Base-by-base conservation (phyloP, 2,888 invertebrate species). In the Oxycera nigricornis region DNA sequence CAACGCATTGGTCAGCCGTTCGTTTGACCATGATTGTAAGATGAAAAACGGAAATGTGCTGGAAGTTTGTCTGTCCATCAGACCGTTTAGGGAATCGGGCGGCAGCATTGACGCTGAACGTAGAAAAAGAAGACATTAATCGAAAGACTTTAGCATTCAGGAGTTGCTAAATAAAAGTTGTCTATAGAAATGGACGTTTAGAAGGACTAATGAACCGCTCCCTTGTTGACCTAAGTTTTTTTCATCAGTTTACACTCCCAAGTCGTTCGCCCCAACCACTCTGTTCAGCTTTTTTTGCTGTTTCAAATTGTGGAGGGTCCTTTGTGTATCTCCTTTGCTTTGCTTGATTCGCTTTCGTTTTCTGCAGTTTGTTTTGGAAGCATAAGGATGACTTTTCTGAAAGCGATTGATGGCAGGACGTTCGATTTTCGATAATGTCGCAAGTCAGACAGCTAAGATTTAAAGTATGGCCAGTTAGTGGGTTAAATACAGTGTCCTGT, bases 141-240 rank as follows among this genome's bases (percentile, higher is more conserved):
- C 67, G 26, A 67, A 22, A 52, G 14, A 17, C 46, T 50, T 65
- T 14, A 52, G 52, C 70, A 55, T 70, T 70, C 24, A 55, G 55
- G 35, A 52, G 20, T 70, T 70, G 41, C 65, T 62, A 65, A 75
- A 75, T 75, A 61, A 72, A 75, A 75, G 52, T 75, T 72, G 74
- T 35, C 52, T 39, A 26, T 50, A 35, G 65, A 72, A 67, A 75
- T 68, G 59, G 68, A 68, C 67, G 67, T 57, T 75, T 67, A 50
- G 65, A 65, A 39, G 75, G 67, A 57, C 73, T 75, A 75, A 75
- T 75, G 75, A 75, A 75, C 75, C 73, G 75, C 75, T 75, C 75
- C 75, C 75, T 67, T 75, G 68, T 73, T 73, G 73, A 72, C 46
- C 52, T 52, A 52, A 72, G n/a, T 50, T 72, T 57, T 55, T 46